Percentiles rank a stretch among this genome's conserved stretches.
phyloP scores from a whole-genome alignment of 1,140 invertebrate species.

The Aphelenchoides fujianensis region DNA sequence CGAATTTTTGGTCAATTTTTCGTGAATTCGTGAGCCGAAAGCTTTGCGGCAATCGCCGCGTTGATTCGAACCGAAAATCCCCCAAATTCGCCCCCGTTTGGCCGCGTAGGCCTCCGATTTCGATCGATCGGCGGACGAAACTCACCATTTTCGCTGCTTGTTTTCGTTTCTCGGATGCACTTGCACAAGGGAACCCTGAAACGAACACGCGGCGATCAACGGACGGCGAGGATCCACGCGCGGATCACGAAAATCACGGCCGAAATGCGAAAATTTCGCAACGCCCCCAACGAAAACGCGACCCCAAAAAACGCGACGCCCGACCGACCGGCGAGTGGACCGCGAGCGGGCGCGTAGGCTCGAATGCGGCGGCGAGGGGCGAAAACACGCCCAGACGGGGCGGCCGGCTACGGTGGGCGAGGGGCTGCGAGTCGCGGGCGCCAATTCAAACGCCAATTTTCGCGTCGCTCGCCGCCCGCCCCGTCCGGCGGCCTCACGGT shows the following conservation, averaged over 20 bases:
- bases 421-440: neutral
- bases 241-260: neutral
- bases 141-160: neutral
- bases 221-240: neutral
- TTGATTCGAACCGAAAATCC: neutral
- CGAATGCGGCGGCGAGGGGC: neutral
- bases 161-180: neutral
- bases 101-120: neutral
- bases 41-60: neutral
- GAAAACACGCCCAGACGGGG: neutral
- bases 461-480: neutral
- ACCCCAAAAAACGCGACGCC: too few relatives aligned
- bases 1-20: too few relatives aligned
- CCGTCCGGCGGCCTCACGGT: neutral
- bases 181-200: neutral
- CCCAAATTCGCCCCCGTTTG: neutral
- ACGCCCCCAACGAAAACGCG: neutral
- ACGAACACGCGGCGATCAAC: neutral
- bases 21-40: too few relatives aligned
- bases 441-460: slow-evolving; percentile 3
- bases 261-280: neutral
- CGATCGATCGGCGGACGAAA: neutral
- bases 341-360: neutral
- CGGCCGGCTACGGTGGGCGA: neutral
- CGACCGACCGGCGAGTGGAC: neutral